Percentiles rank a stretch among this genome's conserved stretches.
phyloP scores from a whole-genome alignment of 2,888 invertebrate genomes.

The Hypsopygia costalis region DNA sequence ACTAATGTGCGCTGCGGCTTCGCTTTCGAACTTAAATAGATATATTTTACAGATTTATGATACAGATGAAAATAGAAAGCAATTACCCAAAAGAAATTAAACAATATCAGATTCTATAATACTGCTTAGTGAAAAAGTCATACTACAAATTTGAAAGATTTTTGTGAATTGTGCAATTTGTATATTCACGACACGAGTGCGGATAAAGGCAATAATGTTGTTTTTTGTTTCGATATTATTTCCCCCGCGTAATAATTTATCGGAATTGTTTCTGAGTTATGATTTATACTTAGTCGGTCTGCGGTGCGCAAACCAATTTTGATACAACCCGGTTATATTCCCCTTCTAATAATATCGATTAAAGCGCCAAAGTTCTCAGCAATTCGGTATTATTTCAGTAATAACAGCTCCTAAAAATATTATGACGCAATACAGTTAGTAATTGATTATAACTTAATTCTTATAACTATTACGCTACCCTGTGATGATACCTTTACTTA shows the following conservation, averaged over 20 bases:
- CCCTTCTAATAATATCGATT: conserved; percentile 24
- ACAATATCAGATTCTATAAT: background rate
- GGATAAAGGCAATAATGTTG: conserved; percentile 20
- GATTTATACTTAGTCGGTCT: conserved; percentile 46
- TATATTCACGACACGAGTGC: conserved; percentile 22
- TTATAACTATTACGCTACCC: too few species aligned
- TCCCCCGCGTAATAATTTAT: conserved; percentile 45
- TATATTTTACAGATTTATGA: too few species aligned
- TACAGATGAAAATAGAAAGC: too few species aligned
- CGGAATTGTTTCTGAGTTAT: conserved; percentile 44
- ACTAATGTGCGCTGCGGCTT: too few species aligned
- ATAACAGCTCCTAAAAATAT: background rate
- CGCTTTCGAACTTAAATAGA: too few species aligned
- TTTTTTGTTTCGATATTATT: conserved; percentile 41
- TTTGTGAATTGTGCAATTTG: conserved; percentile 11
- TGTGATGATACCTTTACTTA: too few species aligned
- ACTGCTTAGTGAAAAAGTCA: background rate
- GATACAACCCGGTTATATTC: conserved; percentile 24
- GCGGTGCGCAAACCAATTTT: conserved; percentile 36
- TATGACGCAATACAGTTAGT: too few species aligned
- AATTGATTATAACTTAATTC: too few species aligned
- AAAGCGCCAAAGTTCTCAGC: conserved; percentile 17
- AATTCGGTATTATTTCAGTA: conserved; percentile 18
- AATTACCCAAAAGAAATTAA: background rate
- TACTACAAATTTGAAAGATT: background rate